Conservation (phyloP, 2,797 vertebrate species). For the Okamejei kenojei region DNA sequence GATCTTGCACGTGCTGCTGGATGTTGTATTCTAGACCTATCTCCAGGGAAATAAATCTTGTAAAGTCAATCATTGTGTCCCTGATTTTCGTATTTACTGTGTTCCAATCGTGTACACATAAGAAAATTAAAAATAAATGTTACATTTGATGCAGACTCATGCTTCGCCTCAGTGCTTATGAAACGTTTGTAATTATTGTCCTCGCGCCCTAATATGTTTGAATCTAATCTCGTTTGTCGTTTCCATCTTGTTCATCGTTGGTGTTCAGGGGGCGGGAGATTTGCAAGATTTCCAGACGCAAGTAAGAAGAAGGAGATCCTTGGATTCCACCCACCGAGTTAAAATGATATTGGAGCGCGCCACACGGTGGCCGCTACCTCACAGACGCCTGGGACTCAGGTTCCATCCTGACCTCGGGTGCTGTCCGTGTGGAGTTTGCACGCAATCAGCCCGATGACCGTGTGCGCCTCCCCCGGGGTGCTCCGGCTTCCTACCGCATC, state of each 20-base stretch:
- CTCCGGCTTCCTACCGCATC: no score
- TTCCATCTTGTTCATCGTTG: not conserved
- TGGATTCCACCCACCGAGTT: no score
- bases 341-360: no score
- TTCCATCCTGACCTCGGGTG: no score
- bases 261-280: no score
- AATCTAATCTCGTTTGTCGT: not conserved
- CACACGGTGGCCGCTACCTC: no score
- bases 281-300: no score
- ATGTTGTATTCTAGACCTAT: not conserved
- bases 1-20: not conserved
- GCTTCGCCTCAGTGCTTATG: not conserved
- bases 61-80: not conserved
- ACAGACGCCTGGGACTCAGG: no score
- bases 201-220: not conserved
- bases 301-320: no score
- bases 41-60: not conserved
- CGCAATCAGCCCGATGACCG: no score
- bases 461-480: no score
- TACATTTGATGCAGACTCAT: not conserved
- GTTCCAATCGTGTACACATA: slow-evolving; percentile 51
- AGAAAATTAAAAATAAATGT: slow-evolving; percentile 43
- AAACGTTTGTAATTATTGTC: not conserved
- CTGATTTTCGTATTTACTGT: slow-evolving; percentile 9
- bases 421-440: no score